A percentile compares a stretch with the other conserved stretches of the same genome.
These are phyloP conservation scores for Conus canariensis DNA, from an alignment of 2,888 invertebrate genomes.

Conservation along the genomic window DNA sequence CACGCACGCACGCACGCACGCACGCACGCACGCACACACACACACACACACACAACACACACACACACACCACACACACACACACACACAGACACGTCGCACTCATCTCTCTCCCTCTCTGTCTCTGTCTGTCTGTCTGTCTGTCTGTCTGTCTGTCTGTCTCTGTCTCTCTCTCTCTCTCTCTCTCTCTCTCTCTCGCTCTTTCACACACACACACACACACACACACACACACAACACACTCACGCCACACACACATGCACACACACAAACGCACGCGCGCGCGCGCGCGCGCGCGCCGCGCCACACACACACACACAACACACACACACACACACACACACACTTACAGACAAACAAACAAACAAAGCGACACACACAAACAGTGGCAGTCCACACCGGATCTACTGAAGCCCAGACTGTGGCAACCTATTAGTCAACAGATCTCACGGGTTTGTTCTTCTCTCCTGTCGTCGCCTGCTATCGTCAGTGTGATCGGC, in stretches of 20 bases:
- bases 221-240: neutral
- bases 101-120: neutral
- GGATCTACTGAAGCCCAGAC: too few relatives aligned
- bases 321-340: neutral
- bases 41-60: neutral
- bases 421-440: too few relatives aligned
- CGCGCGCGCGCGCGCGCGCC: too few relatives aligned
- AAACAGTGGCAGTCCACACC: too few relatives aligned
- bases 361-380: too few relatives aligned
- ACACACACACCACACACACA: neutral
- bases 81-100: neutral
- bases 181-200: too few relatives aligned
- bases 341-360: neutral
- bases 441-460: too few relatives aligned
- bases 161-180: too few relatives aligned
- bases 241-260: neutral
- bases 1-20: too few relatives aligned
- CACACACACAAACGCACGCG: neutral
- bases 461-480: neutral
- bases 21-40: too few relatives aligned
- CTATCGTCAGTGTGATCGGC: slow-evolving; percentile 5
- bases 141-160: too few relatives aligned
- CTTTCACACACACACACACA: neutral
- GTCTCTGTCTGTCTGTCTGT: too few relatives aligned
- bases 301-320: neutral